Conservation (phyloP, 2,113 vertebrate species). For the Gobio gobio region DNA sequence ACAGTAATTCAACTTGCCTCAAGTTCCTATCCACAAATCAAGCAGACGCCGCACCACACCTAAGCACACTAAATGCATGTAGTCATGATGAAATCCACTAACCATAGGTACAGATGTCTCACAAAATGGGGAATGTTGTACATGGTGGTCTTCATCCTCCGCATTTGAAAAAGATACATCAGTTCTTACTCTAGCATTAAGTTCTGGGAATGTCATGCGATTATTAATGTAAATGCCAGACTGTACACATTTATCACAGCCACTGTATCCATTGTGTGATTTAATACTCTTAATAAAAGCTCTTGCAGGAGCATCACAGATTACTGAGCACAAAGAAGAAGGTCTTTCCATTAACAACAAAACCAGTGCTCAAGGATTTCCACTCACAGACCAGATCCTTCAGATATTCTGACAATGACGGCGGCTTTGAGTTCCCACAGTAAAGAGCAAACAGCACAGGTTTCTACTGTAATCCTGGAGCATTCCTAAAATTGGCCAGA, state of each 20-base stretch:
- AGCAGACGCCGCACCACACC: not conserved
- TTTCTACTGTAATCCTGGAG: constrained; percentile 21
- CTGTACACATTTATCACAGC: not conserved
- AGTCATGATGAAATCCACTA: constrained; percentile 29
- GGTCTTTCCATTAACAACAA: constrained; percentile 47
- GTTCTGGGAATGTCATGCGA: not conserved
- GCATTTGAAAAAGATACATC: not conserved
- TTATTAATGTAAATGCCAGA: not conserved
- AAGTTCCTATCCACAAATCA: constrained; percentile 4
- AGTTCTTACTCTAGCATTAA: not conserved
- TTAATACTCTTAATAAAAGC: too few relatives aligned
- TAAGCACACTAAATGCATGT: constrained; percentile 29
- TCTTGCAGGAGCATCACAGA: not conserved
- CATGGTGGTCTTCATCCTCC: constrained; percentile 26
- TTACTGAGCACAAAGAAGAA: not conserved
- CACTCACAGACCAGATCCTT: constrained; percentile 34
- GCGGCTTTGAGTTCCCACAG: constrained; percentile 48
- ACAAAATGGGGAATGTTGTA: constrained; percentile 7
- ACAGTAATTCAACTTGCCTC: not conserved
- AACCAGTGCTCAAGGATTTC: constrained; percentile 39
- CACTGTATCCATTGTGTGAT: too few relatives aligned
- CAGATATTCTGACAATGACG: constrained; percentile 23
- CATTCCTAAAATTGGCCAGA: constrained; percentile 24
- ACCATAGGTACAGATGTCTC: constrained; percentile 11
- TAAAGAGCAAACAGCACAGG: constrained; percentile 42